These are phyloP conservation scores for Lasioglossum calceatum DNA, from an alignment of 2,888 invertebrate species.

Conservation along the genomic window DNA sequence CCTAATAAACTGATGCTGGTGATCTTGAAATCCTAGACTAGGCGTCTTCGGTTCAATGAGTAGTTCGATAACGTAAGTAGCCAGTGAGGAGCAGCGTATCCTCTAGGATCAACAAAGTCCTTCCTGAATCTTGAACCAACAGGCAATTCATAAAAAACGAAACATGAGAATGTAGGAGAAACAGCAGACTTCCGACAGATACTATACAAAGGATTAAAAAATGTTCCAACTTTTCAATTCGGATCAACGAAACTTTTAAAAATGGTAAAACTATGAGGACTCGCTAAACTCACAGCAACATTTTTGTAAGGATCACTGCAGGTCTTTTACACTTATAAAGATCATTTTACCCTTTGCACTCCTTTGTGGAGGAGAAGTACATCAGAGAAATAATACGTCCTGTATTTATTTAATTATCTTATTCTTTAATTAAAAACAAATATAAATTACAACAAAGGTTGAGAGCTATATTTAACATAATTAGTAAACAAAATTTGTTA, in stretches of 20 bases:
- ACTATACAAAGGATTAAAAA: background rate
- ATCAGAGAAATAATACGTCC: too few species aligned
- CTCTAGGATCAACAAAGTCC: background rate
- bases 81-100: background rate
- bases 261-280: background rate
- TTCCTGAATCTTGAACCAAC: background rate
- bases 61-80: slow-evolving; percentile 63
- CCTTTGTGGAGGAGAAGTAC: too few species aligned
- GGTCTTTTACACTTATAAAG: too few species aligned
- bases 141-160: background rate
- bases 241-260: background rate
- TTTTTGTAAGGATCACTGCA: background rate
- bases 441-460: too few species aligned
- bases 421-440: too few species aligned
- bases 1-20: background rate
- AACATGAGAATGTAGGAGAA: background rate
- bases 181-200: background rate
- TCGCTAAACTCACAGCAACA: background rate
- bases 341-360: too few species aligned
- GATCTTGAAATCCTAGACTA: slow-evolving; percentile 47
- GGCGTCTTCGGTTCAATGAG: slow-evolving; percentile 6
- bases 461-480: too few species aligned
- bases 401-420: too few species aligned
- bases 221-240: background rate
- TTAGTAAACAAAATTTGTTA: too few species aligned